These are phyloP conservation scores for Rhadina sibilatrix DNA, from an alignment of 2,113 vertebrate species.

Conservation along the genomic window DNA sequence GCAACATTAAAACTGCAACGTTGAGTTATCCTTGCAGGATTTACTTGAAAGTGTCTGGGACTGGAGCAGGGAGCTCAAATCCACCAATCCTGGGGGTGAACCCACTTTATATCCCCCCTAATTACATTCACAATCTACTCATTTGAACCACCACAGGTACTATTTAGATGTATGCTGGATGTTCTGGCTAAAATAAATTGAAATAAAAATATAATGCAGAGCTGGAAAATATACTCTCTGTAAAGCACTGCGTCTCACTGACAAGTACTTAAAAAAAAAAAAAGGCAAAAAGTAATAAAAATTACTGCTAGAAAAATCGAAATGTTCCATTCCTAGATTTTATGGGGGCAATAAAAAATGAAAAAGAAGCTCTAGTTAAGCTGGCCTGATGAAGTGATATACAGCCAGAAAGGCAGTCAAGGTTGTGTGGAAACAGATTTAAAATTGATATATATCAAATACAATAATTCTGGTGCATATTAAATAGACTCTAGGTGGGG, in stretches of 20 bases:
- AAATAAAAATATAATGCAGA: conserved; percentile 71
- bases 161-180: conserved; percentile 63
- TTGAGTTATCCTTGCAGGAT: conserved; percentile 52
- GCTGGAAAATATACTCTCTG: conserved; percentile 61
- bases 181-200: conserved; percentile 70
- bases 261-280: conserved; percentile 64
- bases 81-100: background rate
- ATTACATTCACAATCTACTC: conserved; percentile 34
- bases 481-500: conserved; percentile 12
- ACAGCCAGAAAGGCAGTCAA: conserved; percentile 58
- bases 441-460: conserved; percentile 62
- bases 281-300: conserved; percentile 69
- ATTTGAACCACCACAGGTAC: conserved; percentile 11
- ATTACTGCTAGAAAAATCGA: conserved; percentile 73
- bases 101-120: conserved; percentile 30
- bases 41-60: background rate
- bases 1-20: conserved; percentile 23
- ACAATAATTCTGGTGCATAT: conserved; percentile 60
- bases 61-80: conserved; percentile 18
- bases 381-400: conserved; percentile 67
- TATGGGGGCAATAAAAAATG: conserved; percentile 64
- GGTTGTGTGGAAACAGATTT: conserved; percentile 67
- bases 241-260: conserved; percentile 45
- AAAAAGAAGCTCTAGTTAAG: conserved; percentile 69
- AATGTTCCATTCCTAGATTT: conserved; percentile 69